Base-by-base conservation (phyloP, 2,888 invertebrate genomes). In the Pandemis corylana region DNA sequence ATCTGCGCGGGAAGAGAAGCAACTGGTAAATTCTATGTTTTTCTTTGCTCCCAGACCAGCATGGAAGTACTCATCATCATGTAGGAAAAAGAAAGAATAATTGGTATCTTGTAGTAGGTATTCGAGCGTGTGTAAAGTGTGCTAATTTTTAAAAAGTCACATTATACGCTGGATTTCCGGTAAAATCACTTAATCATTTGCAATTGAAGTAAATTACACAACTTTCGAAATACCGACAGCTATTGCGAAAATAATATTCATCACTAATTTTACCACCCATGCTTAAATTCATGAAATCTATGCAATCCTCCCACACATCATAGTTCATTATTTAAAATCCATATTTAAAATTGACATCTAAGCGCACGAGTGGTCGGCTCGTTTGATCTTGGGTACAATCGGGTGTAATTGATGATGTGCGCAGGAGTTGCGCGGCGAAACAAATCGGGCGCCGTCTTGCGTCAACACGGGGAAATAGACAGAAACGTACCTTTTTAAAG, bases 371-470 rank as follows among this genome's bases (percentile, higher is more conserved):
- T 81, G 77, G 84, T 76, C 90, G 91, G 90, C 81, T 73, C 80
- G 91, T 94, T 93, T 93, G 94, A 94, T 93, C 93, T 92, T 88
- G 82, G 89, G 90, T 89, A 93, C 93, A 93, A 93, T 93, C 92
- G 90, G 78, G 77, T 78, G 85, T 93, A 92, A 94, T 94, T 93
- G 92, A 94, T 93, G 93, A 90, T 90, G 88, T 85, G 81, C 79
- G 79, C 83, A 80, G 82, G 82, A 86, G 84, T 79, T 85, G 81
- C 82, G 83, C 78, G 80, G 87, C 82, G 86, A 87, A 71, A 71
- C 76, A 68, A 77, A 76, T 83, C 84, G 82, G 81, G 78, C 77
- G 71, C 78, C 75, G 77, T 76, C 77, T 76, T 76, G 76, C 72
- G 65, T 74, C 79, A 77, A 76, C 73, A 73, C 72, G 68, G 65